Evolutionary conservation across 2,797 vertebrate genomes (phyloP).

Genomic region (Myotis pilosus): DNA sequence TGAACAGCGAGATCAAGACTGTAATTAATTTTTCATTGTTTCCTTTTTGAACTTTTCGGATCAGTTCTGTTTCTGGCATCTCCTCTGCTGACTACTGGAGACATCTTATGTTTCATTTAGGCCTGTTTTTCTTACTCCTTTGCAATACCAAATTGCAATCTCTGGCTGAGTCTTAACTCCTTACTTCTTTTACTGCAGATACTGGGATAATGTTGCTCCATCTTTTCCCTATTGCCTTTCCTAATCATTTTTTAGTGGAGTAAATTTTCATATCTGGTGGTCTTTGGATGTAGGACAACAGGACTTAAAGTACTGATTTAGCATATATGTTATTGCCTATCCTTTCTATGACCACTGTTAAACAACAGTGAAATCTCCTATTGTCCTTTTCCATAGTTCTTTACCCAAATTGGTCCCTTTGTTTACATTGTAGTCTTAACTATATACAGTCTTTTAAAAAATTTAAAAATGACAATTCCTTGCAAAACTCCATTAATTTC

Average conservation of each 20-base stretch:
- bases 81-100: background rate
- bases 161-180: conserved; percentile 9
- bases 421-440: background rate
- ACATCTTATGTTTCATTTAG: conserved; percentile 30
- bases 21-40: conserved; percentile 58
- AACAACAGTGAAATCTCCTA: background rate
- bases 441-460: background rate
- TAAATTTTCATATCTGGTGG: background rate
- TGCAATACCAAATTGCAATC: background rate
- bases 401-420: background rate
- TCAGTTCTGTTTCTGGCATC: conserved; percentile 34
- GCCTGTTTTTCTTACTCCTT: background rate
- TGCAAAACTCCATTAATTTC: background rate
- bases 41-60: conserved; percentile 43
- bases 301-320: background rate
- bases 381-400: background rate
- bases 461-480: background rate
- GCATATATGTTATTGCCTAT: background rate
- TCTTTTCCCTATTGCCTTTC: conserved; percentile 22
- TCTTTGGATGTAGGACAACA: background rate
- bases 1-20: background rate
- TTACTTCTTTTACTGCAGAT: conserved; percentile 27
- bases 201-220: background rate
- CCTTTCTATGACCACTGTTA: background rate
- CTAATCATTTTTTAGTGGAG: background rate